Conservation (phyloP, 2,797 vertebrate species). For the Poeciliopsis turneri region DNA sequence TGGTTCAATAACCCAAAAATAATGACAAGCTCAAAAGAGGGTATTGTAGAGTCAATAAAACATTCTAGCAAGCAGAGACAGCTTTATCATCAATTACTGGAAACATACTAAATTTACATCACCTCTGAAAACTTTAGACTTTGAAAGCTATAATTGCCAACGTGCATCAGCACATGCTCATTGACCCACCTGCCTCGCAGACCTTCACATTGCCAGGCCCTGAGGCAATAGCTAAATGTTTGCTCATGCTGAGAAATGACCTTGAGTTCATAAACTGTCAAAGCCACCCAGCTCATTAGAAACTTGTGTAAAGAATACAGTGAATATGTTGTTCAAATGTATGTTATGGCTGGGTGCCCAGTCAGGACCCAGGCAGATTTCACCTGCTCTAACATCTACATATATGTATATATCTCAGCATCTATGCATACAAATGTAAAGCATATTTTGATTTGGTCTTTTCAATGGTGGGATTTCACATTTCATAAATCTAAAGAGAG, state of each 20-base stretch:
- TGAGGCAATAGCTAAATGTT: slow-evolving; percentile 86
- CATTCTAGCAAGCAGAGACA: slow-evolving; percentile 13
- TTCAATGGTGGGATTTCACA: background rate
- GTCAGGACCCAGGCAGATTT: slow-evolving; percentile 13
- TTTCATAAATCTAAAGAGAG: background rate
- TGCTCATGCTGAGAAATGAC: slow-evolving; percentile 73
- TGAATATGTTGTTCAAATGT: slow-evolving; percentile 63
- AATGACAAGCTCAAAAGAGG: background rate
- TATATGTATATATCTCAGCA: background rate
- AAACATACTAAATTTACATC: slow-evolving; percentile 52
- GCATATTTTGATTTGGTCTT: background rate
- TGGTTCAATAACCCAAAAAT: background rate
- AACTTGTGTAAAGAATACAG: slow-evolving; percentile 77
- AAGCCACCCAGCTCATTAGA: slow-evolving; percentile 65
- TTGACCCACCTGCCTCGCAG: slow-evolving; percentile 62
- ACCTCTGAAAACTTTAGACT: slow-evolving; percentile 71
- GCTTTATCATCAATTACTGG: slow-evolving; percentile 4
- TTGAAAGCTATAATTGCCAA: slow-evolving; percentile 64
- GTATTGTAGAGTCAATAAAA: background rate
- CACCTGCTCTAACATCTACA: background rate
- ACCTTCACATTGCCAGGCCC: slow-evolving; percentile 78
- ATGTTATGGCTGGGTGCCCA: slow-evolving; percentile 8
- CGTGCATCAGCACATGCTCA: slow-evolving; percentile 61
- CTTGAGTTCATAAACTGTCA: slow-evolving; percentile 66
- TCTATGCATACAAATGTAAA: slow-evolving; percentile 1